phyloP scores from a whole-genome alignment of 2,797 vertebrate genomes.

The Mormyrus hasselquistii region DNA sequence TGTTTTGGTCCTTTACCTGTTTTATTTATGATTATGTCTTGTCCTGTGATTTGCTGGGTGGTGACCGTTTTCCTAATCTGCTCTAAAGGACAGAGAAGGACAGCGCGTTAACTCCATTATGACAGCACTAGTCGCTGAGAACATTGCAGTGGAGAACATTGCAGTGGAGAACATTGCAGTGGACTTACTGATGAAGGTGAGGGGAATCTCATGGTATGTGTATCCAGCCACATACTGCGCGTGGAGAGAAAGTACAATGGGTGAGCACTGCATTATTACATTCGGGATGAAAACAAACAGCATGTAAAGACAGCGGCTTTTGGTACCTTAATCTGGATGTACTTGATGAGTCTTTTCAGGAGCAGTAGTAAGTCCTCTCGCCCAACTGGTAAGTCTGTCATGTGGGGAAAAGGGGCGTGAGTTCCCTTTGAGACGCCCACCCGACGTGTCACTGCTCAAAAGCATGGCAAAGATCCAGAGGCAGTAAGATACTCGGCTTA shows the following conservation, averaged over 20 bases:
- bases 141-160: slow-evolving; percentile 34
- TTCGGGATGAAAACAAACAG: background rate
- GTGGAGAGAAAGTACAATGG: slow-evolving; percentile 37
- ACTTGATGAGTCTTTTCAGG: slow-evolving; percentile 82
- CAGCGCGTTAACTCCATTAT: background rate
- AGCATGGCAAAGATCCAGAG: background rate
- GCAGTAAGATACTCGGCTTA: background rate
- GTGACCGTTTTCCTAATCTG: slow-evolving; percentile 40
- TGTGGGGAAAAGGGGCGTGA: background rate
- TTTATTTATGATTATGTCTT: slow-evolving; percentile 41
- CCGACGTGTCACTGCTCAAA: background rate
- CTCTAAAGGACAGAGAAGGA: slow-evolving; percentile 43
- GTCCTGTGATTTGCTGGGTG: slow-evolving; percentile 5
- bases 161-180: background rate
- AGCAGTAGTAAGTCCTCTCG: slow-evolving; percentile 73
- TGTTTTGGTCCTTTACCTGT: slow-evolving; percentile 44
- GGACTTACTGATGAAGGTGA: slow-evolving; percentile 87
- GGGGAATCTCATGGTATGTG: slow-evolving; percentile 78
- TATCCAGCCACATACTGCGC: slow-evolving; percentile 75
- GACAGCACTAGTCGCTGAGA: background rate
- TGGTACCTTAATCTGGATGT: slow-evolving; percentile 86
- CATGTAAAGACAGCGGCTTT: background rate
- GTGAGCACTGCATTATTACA: background rate
- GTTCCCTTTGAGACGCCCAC: background rate
- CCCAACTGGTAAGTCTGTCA: slow-evolving; percentile 79